Evolutionary conservation across 1,140 invertebrate genomes (phyloP).

Genomic region (Thaumatotibia leucotreta): DNA sequence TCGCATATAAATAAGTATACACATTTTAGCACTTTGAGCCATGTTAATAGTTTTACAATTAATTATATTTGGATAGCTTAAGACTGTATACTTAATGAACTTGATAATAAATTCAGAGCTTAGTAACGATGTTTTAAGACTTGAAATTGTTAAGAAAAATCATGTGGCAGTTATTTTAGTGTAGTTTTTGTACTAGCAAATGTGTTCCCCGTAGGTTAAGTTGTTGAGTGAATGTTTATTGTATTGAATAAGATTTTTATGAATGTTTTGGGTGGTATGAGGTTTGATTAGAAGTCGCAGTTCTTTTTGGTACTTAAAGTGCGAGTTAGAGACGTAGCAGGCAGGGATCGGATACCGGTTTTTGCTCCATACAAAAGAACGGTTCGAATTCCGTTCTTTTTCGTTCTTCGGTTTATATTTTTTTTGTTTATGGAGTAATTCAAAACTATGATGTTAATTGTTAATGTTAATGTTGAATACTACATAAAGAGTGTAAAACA

Average conservation of each 20-base stretch:
- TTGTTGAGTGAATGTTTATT: conserved; percentile 10
- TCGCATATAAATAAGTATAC: no score
- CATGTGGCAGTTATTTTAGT: conserved; percentile 28
- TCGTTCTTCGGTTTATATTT: no score
- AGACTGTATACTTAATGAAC: conserved; percentile 32
- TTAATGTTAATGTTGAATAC: no score
- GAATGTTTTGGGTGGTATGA: conserved; percentile 2
- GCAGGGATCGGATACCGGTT: no score
- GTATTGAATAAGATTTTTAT: conserved; percentile 7
- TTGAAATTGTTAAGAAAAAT: conserved; percentile 20
- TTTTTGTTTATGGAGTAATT: no score
- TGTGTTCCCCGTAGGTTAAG: conserved; percentile 49
- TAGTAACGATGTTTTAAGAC: conserved; percentile 30
- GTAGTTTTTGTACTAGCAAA: conserved; percentile 33
- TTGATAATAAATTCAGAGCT: conserved; percentile 48
- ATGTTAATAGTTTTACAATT: conserved; percentile 34
- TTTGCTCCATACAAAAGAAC: no score
- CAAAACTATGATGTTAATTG: no score
- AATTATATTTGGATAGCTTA: conserved; percentile 22
- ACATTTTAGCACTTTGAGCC: conserved; percentile 18
- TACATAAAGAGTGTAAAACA: no score
- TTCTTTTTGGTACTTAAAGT: background rate
- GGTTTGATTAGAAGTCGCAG: background rate
- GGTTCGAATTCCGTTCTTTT: no score
- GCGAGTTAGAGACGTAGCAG: background rate